phyloP scores from a whole-genome alignment of 2,113 vertebrate genomes.

The Alces alces region DNA sequence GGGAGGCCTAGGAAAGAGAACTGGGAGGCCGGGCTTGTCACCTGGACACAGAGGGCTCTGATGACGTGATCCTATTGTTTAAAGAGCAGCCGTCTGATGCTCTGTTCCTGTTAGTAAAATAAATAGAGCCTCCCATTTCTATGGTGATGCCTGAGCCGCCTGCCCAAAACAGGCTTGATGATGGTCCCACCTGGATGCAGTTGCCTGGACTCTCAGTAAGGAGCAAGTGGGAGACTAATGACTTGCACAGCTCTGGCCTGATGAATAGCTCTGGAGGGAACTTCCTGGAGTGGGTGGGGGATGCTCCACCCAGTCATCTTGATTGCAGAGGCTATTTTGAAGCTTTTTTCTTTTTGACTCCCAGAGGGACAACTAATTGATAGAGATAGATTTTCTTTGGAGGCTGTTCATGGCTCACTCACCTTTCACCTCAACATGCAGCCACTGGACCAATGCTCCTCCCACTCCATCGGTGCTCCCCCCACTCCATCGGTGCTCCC shows the following conservation, averaged over 20 bases:
- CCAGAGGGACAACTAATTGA: background rate
- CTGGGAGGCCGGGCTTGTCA: constrained; percentile 2
- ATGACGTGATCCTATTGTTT: constrained; percentile 61
- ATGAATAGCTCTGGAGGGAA: constrained; percentile 43
- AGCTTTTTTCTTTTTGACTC: constrained; percentile 2
- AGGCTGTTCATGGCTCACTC: background rate
- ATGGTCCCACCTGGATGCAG: constrained; percentile 29
- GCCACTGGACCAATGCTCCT: background rate
- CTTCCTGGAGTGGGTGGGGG: constrained; percentile 40
- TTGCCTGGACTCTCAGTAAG: background rate
- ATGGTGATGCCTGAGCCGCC: background rate
- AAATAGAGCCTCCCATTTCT: constrained; percentile 56
- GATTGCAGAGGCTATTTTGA: background rate
- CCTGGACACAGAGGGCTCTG: constrained; percentile 2
- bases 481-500: background rate
- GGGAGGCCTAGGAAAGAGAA: background rate
- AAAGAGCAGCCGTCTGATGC: constrained; percentile 26
- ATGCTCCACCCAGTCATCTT: background rate
- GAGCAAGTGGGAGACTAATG: constrained; percentile 28
- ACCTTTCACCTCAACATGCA: background rate
- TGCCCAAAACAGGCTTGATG: background rate
- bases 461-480: background rate
- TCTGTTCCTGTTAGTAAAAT: constrained; percentile 43
- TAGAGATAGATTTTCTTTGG: background rate
- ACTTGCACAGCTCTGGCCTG: constrained; percentile 42